phyloP scores from a whole-genome alignment of 2,113 vertebrate species.

The Elachura formosa region DNA sequence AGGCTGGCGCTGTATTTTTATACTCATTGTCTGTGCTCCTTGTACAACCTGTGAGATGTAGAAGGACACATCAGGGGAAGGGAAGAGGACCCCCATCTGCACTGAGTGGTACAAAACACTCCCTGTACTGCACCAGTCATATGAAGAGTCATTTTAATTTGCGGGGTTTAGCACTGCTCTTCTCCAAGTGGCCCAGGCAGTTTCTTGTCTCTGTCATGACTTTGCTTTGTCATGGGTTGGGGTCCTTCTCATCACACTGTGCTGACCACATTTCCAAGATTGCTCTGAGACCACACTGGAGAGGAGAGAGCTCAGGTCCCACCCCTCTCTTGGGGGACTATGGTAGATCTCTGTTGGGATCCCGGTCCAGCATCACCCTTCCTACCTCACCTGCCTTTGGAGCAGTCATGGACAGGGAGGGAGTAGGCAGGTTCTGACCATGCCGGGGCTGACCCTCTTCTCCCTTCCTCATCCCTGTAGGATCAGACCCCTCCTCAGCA shows the following conservation, averaged over 20 bases:
- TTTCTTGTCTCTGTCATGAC: not conserved
- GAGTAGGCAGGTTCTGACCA: not conserved
- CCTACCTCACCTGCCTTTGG: conserved; percentile 56
- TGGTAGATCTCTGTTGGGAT: not conserved
- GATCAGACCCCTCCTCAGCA: conserved; percentile 33
- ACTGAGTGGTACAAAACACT: not conserved
- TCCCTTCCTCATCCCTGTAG: not conserved
- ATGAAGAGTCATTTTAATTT: conserved; percentile 15
- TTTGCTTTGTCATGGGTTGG: not conserved
- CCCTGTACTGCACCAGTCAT: not conserved
- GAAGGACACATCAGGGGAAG: not conserved
- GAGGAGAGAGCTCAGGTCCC: conserved; percentile 23
- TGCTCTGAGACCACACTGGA: conserved; percentile 2
- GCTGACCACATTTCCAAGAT: conserved; percentile 6
- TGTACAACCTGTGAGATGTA: not conserved
- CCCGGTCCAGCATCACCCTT: conserved; percentile 4
- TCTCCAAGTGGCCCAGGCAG: not conserved
- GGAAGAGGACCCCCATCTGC: not conserved
- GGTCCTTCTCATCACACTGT: conserved; percentile 15
- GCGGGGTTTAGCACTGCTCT: not conserved
- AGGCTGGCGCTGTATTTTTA: not conserved
- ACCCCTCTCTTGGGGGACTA: not conserved
- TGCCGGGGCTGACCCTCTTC: not conserved
- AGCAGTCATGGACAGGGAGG: not conserved
- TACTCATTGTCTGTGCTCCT: not conserved